Evolutionary conservation across 2,113 vertebrate genomes (phyloP).

Genomic region (Poecile atricapillus): DNA sequence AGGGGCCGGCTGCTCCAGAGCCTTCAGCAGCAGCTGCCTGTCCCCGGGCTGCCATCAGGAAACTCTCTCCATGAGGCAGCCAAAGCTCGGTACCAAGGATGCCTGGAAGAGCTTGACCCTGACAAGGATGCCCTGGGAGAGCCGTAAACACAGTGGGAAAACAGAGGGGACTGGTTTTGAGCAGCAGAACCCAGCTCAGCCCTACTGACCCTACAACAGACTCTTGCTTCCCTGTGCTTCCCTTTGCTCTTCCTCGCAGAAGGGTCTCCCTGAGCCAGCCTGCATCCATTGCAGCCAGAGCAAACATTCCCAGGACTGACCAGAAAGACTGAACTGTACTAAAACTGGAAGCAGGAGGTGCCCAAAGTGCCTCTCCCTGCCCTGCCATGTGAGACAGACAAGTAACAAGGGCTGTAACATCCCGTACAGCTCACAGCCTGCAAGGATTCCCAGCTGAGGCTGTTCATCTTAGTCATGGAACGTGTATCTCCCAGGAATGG

Average conservation of each 20-base stretch:
- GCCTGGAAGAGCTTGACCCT: neutral
- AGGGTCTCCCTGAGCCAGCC: neutral
- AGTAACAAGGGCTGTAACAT: rapidly evolving
- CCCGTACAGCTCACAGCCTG: rapidly evolving
- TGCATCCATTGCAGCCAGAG: neutral
- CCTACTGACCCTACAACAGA: neutral
- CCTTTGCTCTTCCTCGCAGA: neutral
- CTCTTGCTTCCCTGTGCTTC: rapidly evolving
- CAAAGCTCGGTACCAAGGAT: rapidly evolving
- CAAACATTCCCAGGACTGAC: neutral
- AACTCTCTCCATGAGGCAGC: neutral
- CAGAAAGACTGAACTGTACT: neutral
- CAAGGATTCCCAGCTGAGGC: neutral
- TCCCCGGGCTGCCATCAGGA: neutral
- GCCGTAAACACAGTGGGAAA: neutral
- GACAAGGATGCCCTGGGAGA: neutral
- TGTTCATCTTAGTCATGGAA: neutral
- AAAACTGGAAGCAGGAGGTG: neutral
- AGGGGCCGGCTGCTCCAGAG: rapidly evolving
- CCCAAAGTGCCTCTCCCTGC: neutral
- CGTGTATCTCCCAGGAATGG: neutral
- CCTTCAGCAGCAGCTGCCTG: neutral
- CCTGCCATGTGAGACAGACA: rapidly evolving
- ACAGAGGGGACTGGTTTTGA: neutral
- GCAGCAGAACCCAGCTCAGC: neutral